Percentiles rank a stretch among this genome's conserved stretches.
phyloP scores from a whole-genome alignment of 1,140 invertebrate species.

The Drosophila asahinai region DNA sequence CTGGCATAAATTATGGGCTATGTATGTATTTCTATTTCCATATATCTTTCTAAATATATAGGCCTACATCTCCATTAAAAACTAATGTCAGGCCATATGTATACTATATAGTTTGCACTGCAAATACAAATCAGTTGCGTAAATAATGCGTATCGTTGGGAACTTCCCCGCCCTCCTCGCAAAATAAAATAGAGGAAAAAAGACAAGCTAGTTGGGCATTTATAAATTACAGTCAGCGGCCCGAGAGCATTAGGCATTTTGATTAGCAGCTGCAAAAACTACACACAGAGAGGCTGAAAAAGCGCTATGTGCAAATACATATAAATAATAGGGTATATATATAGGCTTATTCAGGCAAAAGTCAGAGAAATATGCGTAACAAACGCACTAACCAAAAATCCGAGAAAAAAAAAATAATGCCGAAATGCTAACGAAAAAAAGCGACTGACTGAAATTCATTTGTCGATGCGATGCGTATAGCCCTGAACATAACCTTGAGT shows the following conservation, averaged over 20 bases:
- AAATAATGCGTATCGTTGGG: slow-evolving; percentile 76
- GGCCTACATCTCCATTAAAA: slow-evolving; percentile 4
- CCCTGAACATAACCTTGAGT: slow-evolving; percentile 84
- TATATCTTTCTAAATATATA: background rate
- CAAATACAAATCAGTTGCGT: slow-evolving; percentile 83
- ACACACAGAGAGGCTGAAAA: slow-evolving; percentile 35
- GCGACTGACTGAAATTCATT: slow-evolving; percentile 64
- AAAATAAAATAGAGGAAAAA: slow-evolving; percentile 20
- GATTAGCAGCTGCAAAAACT: slow-evolving; percentile 79
- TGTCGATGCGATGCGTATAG: slow-evolving; percentile 80
- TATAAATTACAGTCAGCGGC: slow-evolving; percentile 72
- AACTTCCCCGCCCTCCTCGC: slow-evolving; percentile 1
- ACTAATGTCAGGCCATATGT: slow-evolving; percentile 6
- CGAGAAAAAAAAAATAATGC: slow-evolving; percentile 24
- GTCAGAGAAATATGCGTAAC: slow-evolving; percentile 61
- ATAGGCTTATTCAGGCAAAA: slow-evolving; percentile 8
- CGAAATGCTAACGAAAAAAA: slow-evolving; percentile 42
- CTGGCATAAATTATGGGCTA: slow-evolving; percentile 6
- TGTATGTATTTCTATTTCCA: background rate
- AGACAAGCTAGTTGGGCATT: slow-evolving; percentile 56
- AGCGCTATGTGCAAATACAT: slow-evolving; percentile 1
- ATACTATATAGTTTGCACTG: slow-evolving; percentile 69
- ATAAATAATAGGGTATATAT: background rate
- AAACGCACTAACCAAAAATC: slow-evolving; percentile 72
- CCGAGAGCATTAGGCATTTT: slow-evolving; percentile 74